phyloP scores from a whole-genome alignment of 2,113 vertebrate species.

The Collichthys lucidus region DNA sequence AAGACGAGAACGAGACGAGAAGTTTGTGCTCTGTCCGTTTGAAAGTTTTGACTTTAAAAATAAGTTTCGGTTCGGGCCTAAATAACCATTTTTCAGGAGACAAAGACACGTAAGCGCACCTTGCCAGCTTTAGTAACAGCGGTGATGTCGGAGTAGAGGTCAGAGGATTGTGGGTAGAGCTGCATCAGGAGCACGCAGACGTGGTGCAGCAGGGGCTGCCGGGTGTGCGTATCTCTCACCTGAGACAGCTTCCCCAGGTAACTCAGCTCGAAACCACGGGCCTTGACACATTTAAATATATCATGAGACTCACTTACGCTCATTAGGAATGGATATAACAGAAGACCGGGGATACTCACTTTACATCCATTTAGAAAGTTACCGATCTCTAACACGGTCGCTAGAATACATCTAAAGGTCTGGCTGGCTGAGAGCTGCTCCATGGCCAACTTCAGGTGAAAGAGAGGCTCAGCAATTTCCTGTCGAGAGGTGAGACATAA shows the following conservation, averaged over 20 bases:
- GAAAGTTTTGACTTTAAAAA: no score
- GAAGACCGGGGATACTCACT: constrained; percentile 53
- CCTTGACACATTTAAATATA: constrained; percentile 57
- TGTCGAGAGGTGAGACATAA: constrained; percentile 38
- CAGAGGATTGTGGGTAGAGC: constrained; percentile 83
- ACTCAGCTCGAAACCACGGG: constrained; percentile 85
- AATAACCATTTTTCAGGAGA: not conserved
- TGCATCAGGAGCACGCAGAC: constrained; percentile 82
- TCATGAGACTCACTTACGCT: not conserved
- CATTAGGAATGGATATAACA: no score
- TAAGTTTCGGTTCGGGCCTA: not conserved
- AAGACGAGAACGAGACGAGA: not conserved
- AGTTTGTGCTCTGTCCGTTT: no score
- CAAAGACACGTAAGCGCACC: constrained; percentile 56
- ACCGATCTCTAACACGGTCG: constrained; percentile 85
- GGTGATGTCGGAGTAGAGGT: constrained; percentile 84
- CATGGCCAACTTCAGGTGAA: constrained; percentile 85
- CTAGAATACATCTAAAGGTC: constrained; percentile 83
- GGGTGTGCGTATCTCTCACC: constrained; percentile 83
- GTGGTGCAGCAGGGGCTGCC: constrained; percentile 83
- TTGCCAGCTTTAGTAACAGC: constrained; percentile 81
- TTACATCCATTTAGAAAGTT: constrained; percentile 87
- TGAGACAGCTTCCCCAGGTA: constrained; percentile 86
- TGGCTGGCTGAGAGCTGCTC: constrained; percentile 83
- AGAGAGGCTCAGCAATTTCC: constrained; percentile 87